These are phyloP conservation scores for Phrynocephalus forsythii DNA, from an alignment of 2,797 vertebrate species.

Conservation along the genomic window DNA sequence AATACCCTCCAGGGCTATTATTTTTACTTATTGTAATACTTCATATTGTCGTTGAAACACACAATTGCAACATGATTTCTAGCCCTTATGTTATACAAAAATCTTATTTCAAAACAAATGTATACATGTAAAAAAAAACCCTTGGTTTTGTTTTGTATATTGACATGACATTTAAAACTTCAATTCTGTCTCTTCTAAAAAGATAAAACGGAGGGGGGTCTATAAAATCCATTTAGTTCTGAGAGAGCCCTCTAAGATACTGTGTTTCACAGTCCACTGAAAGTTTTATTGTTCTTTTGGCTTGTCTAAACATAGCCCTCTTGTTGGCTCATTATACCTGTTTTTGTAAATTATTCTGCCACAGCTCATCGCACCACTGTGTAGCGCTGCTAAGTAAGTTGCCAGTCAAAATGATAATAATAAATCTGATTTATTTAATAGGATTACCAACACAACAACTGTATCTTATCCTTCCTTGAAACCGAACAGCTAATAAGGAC, in stretches of 20 bases:
- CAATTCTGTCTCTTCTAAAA: neutral
- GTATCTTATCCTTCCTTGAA: neutral
- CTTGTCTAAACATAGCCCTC: neutral
- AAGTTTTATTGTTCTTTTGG: neutral
- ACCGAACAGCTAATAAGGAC: neutral
- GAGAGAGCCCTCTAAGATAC: neutral
- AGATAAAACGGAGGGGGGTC: neutral
- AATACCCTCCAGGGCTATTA: neutral
- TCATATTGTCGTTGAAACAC: neutral
- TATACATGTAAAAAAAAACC: neutral
- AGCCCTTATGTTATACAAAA: neutral
- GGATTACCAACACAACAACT: neutral
- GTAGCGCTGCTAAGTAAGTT: neutral
- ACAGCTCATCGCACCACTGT: neutral
- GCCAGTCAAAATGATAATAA: neutral
- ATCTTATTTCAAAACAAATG: neutral
- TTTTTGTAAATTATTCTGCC: neutral
- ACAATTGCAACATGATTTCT: too few species aligned
- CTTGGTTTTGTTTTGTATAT: neutral
- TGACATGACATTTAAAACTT: neutral
- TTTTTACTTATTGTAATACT: neutral
- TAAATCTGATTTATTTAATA: neutral
- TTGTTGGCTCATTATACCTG: neutral
- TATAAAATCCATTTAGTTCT: neutral
- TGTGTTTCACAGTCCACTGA: neutral